Evolutionary conservation across 2,113 vertebrate species (phyloP), one percentile per base, ranked within the genome.

Genomic region (Ariopsis seemanni): DNA sequence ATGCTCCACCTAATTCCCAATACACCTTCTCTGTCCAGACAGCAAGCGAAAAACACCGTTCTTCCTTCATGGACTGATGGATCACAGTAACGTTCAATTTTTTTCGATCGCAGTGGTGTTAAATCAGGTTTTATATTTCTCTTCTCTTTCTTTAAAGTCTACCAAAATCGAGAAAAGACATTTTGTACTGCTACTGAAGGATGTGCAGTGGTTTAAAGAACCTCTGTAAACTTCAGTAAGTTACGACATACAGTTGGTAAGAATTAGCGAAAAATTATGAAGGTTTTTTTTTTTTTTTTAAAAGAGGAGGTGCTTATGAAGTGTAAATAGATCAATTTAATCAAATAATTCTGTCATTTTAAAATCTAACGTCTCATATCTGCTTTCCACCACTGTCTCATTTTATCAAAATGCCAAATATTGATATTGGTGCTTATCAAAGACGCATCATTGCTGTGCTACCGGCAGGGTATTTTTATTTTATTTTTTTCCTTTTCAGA

Each of bases 351-450:
- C 71, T 42, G 69, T 18, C 30, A 50, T 53, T 53, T 14, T 15
- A 42, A 34, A 42, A 72, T 0, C 7, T 1, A 34, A 22, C 14
- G 42, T 72, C 7, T 57, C 11, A 15, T 50, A 74, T 50, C 48
- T 27, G n/a, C 79, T 34, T 77, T 67, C 79, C 58, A 77, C 71
- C 69, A 75, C 42, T 34, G 53, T 82, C 48, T 53, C 34, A 71
- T 27, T 71, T 63, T 14, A 30, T 57, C 30, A 63, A 27, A 48
- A 81, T 87, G 85, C 85, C 85, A 90, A 87, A 87, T 80, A 30
- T 78, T 10, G 3, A 42, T 69, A 17, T 85, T 78, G 71, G 87
- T 90, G 87, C 84, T 87, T 53, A 7, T n/a, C 22, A 8, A 60
- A 58, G 27, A n/a, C 11, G 9, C 69, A 63, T 62, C 48, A 18